phyloP scores from a whole-genome alignment of 2,113 vertebrate genomes.

The Gnathonemus longibarbis region DNA sequence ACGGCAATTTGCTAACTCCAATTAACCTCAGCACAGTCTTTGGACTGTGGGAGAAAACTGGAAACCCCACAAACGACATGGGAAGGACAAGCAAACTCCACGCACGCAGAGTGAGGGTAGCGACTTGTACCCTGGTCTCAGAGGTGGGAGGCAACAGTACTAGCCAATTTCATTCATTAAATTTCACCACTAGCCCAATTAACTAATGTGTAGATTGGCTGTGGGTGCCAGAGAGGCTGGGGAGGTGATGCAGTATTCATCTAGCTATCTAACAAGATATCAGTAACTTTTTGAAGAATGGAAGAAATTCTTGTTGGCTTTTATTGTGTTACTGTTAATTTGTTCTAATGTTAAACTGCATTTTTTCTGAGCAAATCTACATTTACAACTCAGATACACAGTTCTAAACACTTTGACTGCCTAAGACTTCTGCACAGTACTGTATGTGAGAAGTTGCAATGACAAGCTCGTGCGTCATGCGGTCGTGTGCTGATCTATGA shows the following conservation, averaged over 20 bases:
- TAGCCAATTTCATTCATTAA: neutral
- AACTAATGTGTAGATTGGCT: neutral
- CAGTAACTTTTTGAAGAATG: neutral
- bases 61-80: neutral
- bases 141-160: neutral
- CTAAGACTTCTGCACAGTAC: neutral
- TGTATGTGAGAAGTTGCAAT: neutral
- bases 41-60: neutral
- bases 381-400: neutral
- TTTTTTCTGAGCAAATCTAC: neutral
- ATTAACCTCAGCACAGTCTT: neutral
- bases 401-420: neutral
- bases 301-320: neutral
- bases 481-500: neutral
- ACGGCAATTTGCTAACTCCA: neutral
- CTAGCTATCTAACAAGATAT: neutral
- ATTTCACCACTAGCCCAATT: neutral
- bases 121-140: neutral
- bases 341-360: neutral
- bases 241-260: neutral
- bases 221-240: neutral
- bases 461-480: neutral
- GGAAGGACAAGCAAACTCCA: neutral
- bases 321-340: neutral
- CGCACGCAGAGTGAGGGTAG: too few species aligned